Evolutionary conservation across 2,888 invertebrate species (phyloP).

Genomic region (Hartigia nigra): DNA sequence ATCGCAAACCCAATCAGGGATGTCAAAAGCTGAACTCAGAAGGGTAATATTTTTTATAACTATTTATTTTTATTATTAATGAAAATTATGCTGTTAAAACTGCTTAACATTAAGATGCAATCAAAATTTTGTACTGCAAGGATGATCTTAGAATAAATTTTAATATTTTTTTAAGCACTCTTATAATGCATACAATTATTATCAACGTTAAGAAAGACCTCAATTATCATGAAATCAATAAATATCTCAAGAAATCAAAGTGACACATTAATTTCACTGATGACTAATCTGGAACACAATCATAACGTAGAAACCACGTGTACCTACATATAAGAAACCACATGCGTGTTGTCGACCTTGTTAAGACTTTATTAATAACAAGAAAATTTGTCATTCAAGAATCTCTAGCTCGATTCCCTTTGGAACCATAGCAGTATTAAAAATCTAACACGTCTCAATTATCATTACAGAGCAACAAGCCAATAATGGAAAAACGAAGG

Average conservation of each 20-base stretch:
- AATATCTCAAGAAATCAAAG: background rate
- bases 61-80: background rate
- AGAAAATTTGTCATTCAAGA: background rate
- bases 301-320: constrained; percentile 3
- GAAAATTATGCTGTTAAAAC: background rate
- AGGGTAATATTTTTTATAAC: constrained; percentile 68
- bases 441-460: constrained; percentile 3
- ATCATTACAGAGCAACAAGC: constrained; percentile 85
- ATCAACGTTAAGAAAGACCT: background rate
- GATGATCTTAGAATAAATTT: constrained; percentile 3
- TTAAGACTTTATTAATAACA: background rate
- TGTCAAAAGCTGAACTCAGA: constrained; percentile 78
- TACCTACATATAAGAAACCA: background rate
- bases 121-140: background rate
- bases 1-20: constrained; percentile 67
- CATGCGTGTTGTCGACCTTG: background rate
- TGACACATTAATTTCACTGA: background rate
- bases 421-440: background rate
- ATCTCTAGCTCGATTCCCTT: background rate
- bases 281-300: background rate
- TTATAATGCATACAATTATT: background rate
- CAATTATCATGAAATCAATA: background rate
- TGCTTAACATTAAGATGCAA: background rate
- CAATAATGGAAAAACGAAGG: constrained; percentile 92
- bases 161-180: background rate